Evolutionary conservation across 2,113 vertebrate species (phyloP), one percentile per base, ranked within the genome.

Genomic region (Festucalex cinctus): DNA sequence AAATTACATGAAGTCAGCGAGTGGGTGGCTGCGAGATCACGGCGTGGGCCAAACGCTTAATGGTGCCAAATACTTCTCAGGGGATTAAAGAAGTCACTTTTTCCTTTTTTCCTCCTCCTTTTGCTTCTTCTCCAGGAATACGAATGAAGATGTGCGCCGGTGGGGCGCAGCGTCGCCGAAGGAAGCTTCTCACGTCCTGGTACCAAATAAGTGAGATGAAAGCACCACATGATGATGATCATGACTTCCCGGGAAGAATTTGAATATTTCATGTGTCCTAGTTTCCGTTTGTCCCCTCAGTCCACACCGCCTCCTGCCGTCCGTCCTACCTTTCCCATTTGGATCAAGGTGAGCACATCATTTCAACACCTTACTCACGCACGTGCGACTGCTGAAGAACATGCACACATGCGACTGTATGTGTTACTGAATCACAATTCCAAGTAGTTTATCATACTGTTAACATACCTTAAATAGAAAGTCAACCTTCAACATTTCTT

Each of bases 191-290:
- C 24, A 76, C 68, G 70, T n/a, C 46, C 46, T 48, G 67, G 57
- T 62, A 69, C 46, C 73, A 76, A 74, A 54, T 74, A 9, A 73
- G 63, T 59, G 71, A 74, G 78, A 87, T 54, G 70, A 81, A 82
- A 81, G 82, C 82, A 87, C 88, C 90, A 91, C 90, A 91, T 91
- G 88, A 84, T 88, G 78, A 86, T 88, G 70, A 84, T 83, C 80
- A 89, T 85, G 83, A 84, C 82, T 85, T 82, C 85, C 82, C 80
- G 85, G 85, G 82, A 85, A 76, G 82, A 77, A 85, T 78, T 90
- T 90, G 72, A 91, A 91, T 91, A 87, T 91, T 92, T 91, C 68
- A 91, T 88, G 83, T 88, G 89, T 90, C 89, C 89, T 90, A 90
- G 81, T 83, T 91, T 88, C 67, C 72, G 65, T 20, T 19, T 9